Evolutionary conservation across 2,888 invertebrate genomes (phyloP).

Genomic region (Lasioglossum leucozonium): DNA sequence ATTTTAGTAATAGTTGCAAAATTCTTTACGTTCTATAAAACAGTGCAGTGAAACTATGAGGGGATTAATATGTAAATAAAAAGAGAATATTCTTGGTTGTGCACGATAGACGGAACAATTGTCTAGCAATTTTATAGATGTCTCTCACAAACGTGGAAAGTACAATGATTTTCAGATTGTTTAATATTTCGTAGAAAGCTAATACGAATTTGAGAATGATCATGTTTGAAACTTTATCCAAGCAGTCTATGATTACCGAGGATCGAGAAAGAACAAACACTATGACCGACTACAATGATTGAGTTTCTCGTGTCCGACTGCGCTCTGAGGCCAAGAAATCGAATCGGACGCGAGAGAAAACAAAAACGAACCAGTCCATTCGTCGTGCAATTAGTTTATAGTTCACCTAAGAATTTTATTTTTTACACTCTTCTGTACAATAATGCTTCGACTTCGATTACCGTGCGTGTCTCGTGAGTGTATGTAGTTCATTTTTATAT

Average conservation of each 20-base stretch:
- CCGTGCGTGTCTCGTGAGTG: conserved; percentile 27
- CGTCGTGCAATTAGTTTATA: conserved; percentile 9
- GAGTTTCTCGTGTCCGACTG: not conserved
- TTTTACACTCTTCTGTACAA: conserved; percentile 46
- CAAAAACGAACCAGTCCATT: not conserved
- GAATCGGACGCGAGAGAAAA: not conserved
- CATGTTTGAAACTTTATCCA: not conserved
- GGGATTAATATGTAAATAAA: not conserved
- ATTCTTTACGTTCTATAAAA: not conserved
- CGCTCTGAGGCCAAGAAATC: not conserved
- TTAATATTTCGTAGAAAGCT: not conserved
- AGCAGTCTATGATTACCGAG: not conserved
- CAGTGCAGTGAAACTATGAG: not conserved
- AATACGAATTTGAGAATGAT: not conserved
- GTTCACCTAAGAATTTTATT: conserved; percentile 41
- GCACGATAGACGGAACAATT: not conserved
- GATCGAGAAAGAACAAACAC: not conserved
- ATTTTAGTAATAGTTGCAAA: too few species aligned
- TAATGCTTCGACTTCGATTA: conserved; percentile 30
- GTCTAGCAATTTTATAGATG: not conserved
- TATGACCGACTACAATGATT: not conserved
- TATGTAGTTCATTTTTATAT: conserved; percentile 52
- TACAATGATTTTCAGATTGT: not conserved
- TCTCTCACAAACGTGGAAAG: not conserved
- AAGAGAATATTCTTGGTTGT: not conserved